phyloP scores from a whole-genome alignment of 1,140 invertebrate species.

The Cydia strobilella region DNA sequence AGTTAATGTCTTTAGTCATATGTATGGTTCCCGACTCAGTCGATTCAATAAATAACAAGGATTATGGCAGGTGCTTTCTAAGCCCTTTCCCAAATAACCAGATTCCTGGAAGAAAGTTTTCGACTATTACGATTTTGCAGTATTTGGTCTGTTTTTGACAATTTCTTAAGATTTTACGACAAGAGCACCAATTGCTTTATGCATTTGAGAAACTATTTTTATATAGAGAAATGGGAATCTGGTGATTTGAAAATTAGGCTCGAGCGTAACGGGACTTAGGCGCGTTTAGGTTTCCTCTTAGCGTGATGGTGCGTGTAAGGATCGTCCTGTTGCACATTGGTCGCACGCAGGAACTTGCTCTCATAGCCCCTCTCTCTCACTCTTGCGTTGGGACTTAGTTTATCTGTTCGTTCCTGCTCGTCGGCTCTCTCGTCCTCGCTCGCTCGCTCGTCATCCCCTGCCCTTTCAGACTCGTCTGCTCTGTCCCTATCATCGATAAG shows the following conservation, averaged over 20 bases:
- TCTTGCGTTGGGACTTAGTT: constrained; percentile 61
- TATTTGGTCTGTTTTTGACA: neutral
- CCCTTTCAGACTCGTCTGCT: constrained; percentile 45
- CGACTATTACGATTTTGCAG: neutral
- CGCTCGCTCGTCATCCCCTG: constrained; percentile 47
- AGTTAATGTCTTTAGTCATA: neutral
- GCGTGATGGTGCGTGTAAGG: constrained; percentile 38
- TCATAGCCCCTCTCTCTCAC: constrained; percentile 60
- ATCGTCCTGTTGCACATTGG: constrained; percentile 58
- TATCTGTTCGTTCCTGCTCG: constrained; percentile 57
- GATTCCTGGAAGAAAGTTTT: neutral
- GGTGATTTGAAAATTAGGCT: neutral
- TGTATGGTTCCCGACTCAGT: neutral
- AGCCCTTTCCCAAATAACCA: neutral
- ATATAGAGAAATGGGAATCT: too few species aligned
- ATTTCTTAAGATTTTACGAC: too few species aligned
- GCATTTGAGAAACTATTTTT: too few species aligned
- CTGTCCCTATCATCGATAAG: constrained; percentile 36
- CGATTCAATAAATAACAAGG: constrained; percentile 60
- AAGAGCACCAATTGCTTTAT: too few species aligned
- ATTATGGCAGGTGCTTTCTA: constrained; percentile 62
- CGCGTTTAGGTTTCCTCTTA: constrained; percentile 1
- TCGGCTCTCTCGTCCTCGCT: constrained; percentile 52
- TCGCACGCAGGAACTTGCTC: constrained; percentile 61
- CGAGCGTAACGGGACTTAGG: constrained; percentile 14